These are phyloP conservation scores for Tyria jacobaeae DNA, from an alignment of 2,888 invertebrate species.

Conservation along the genomic window DNA sequence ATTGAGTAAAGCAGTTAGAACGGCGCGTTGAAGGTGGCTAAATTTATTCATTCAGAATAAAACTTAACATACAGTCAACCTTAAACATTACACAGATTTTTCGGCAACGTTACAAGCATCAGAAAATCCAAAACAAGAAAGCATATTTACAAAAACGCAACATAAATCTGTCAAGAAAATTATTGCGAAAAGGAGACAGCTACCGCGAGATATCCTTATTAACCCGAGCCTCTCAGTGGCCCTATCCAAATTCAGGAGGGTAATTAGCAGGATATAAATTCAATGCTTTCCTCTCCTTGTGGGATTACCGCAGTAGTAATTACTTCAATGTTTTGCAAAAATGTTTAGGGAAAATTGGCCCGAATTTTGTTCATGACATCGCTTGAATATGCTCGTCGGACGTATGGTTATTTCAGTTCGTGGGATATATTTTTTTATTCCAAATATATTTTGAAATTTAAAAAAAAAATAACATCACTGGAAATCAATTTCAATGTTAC, in stretches of 20 bases:
- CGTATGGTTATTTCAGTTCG: background rate
- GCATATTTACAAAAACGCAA: background rate
- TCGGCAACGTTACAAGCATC: background rate
- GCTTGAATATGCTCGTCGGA: background rate
- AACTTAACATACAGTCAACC: too few species aligned
- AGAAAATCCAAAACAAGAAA: background rate
- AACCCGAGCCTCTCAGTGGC: slow-evolving; percentile 14
- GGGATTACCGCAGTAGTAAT: slow-evolving; percentile 10
- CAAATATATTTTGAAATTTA: background rate
- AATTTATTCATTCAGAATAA: too few species aligned
- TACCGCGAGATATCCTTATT: slow-evolving; percentile 14
- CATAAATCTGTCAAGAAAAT: background rate
- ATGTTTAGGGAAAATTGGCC: background rate
- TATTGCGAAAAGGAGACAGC: slow-evolving; percentile 2
- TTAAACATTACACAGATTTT: too few species aligned
- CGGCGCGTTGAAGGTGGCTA: too few species aligned
- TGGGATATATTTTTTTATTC: background rate
- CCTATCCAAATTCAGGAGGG: slow-evolving; percentile 9
- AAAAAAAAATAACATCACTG: too few species aligned
- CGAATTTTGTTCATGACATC: slow-evolving; percentile 2
- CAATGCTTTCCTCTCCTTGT: slow-evolving; percentile 8
- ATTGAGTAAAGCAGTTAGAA: too few species aligned
- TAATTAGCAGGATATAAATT: slow-evolving; percentile 23
- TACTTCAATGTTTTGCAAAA: slow-evolving; percentile 15
- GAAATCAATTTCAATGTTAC: background rate